phyloP scores from a whole-genome alignment of 1,140 invertebrate species.

The Triops cancriformis region DNA sequence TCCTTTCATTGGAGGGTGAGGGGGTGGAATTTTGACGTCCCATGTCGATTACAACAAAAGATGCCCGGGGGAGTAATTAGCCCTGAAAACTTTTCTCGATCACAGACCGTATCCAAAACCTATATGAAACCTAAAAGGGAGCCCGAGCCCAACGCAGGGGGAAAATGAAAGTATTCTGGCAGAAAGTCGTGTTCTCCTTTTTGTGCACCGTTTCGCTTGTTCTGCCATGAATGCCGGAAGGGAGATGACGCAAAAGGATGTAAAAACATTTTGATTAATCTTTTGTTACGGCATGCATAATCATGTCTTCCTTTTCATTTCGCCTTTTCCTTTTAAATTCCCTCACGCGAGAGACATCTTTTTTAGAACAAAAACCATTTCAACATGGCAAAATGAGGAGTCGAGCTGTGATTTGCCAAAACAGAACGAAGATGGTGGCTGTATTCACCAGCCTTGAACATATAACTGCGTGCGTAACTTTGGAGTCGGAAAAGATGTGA shows the following conservation, averaged over 20 bases:
- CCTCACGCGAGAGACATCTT: too few species aligned
- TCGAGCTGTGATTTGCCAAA: too few species aligned
- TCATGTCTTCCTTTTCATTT: neutral
- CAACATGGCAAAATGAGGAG: too few species aligned
- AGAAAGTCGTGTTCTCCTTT: neutral
- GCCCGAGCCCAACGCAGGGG: neutral
- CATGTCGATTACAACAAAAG: conserved; percentile 14
- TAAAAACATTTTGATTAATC: conserved; percentile 2
- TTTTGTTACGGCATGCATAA: conserved; percentile 10
- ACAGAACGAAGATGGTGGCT: too few species aligned
- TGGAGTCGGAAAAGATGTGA: neutral
- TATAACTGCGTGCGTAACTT: neutral
- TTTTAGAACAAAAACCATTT: too few species aligned
- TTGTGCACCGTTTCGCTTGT: neutral
- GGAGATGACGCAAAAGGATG: neutral
- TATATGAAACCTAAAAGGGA: neutral
- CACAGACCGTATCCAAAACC: neutral
- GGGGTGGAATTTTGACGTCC: neutral
- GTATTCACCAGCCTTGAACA: too few species aligned
- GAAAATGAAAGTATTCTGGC: neutral
- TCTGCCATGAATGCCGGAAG: neutral
- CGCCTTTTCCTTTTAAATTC: too few species aligned
- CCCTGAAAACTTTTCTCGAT: conserved; percentile 4
- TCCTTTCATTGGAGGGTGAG: neutral
- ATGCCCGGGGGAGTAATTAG: conserved; percentile 4